phyloP scores from a whole-genome alignment of 2,113 vertebrate genomes.

The human (Homo sapiens) region DNA sequence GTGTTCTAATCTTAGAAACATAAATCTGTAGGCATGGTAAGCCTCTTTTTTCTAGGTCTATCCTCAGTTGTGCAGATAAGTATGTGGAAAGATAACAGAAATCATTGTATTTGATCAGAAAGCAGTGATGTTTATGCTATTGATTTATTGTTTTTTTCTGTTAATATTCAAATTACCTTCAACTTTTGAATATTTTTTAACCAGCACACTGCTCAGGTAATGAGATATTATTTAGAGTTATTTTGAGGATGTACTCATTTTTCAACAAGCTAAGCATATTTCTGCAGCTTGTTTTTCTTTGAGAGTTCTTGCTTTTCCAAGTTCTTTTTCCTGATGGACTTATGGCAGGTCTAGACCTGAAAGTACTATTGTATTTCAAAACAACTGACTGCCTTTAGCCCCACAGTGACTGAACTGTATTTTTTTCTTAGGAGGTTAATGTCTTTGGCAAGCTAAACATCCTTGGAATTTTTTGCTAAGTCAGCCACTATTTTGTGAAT shows the following conservation, averaged over 20 bases:
- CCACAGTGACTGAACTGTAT: slow-evolving; percentile 19
- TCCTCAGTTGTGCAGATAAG: neutral
- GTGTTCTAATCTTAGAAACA: slow-evolving; percentile 48
- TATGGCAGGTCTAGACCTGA: slow-evolving; percentile 23
- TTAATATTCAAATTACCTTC: slow-evolving; percentile 29
- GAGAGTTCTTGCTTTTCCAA: slow-evolving; percentile 41
- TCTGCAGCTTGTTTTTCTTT: slow-evolving; percentile 54
- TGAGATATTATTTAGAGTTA: slow-evolving; percentile 38
- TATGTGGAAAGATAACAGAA: slow-evolving; percentile 8
- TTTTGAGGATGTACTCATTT: slow-evolving; percentile 51
- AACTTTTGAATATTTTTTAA: neutral
- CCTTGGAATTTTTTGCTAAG: neutral
- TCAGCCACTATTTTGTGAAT: slow-evolving; percentile 21
- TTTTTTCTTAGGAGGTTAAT: neutral
- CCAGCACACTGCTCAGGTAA: neutral
- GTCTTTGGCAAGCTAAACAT: slow-evolving; percentile 21
- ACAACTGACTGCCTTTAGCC: neutral
- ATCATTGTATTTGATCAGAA: neutral
- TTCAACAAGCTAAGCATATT: slow-evolving; percentile 65
- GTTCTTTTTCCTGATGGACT: slow-evolving; percentile 34
- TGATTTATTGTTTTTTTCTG: neutral
- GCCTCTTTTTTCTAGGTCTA: neutral
- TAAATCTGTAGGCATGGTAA: slow-evolving; percentile 28
- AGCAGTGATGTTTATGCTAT: neutral
- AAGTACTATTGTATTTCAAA: slow-evolving; percentile 33